Evolutionary conservation across 2,888 invertebrate species (phyloP).

Genomic region (Cheilosia soror): DNA sequence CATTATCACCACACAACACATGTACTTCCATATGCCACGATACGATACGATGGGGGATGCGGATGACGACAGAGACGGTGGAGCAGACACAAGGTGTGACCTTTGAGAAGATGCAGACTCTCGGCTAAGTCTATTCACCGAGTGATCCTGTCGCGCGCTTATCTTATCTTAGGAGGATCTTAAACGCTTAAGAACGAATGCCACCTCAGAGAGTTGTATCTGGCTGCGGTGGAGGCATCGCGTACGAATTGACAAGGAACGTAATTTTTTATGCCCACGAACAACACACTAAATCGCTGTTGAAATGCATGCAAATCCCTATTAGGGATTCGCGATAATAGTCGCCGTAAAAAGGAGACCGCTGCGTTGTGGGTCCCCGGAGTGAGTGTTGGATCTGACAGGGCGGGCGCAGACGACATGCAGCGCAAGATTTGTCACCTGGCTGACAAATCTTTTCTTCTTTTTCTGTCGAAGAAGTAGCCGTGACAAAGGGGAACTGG

Average conservation of each 20-base stretch:
- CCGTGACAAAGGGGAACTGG: neutral
- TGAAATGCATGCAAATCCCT: constrained; percentile 51
- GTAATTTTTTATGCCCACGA: constrained; percentile 55
- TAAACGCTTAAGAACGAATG: constrained; percentile 71
- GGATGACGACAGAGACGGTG: constrained; percentile 1
- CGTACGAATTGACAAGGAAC: constrained; percentile 45
- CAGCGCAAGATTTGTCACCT: constrained; percentile 53
- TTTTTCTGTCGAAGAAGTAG: neutral
- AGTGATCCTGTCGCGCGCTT: constrained; percentile 56
- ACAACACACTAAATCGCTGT: constrained; percentile 59
- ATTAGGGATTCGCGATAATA: constrained; percentile 28
- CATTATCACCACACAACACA: constrained; percentile 73
- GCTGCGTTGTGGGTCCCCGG: constrained; percentile 24
- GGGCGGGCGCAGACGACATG: neutral
- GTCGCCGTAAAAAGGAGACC: constrained; percentile 26
- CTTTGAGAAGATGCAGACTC: neutral
- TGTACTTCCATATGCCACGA: constrained; percentile 65
- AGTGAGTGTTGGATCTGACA: constrained; percentile 9
- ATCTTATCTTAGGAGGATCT: constrained; percentile 70
- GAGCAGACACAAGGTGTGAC: constrained; percentile 19
- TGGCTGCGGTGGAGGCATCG: constrained; percentile 1
- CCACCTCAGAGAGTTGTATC: constrained; percentile 67
- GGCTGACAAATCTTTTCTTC: constrained; percentile 9
- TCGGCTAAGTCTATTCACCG: constrained; percentile 31
- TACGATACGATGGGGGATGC: neutral